Base-by-base conservation (phyloP, 2,888 invertebrate species). In the Ethmia dodecea region DNA sequence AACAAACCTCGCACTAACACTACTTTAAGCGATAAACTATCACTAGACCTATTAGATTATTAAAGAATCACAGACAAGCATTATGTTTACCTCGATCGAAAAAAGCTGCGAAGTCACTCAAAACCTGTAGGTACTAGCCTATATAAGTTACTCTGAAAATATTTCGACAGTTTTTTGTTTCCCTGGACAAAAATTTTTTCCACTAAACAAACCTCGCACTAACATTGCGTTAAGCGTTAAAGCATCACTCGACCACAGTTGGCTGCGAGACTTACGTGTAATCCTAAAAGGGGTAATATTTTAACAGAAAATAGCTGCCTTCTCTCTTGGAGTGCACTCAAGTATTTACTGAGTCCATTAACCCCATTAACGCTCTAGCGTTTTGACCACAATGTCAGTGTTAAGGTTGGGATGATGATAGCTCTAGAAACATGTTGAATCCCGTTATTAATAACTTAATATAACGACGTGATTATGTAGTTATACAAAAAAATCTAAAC, bases 281-380 rank as follows among this genome's bases (percentile, higher is more conserved):
- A 69, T 69, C 69, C 73, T 78, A 65, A 78, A 78, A 78, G 78
- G n/a, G 78, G 77, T 76, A 73, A 78, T 78, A 77, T 76, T 78
- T 78, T 76, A 74, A 71, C 60, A 62, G 68, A 54, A 70, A 75
- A 74, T 71, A 71, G 70, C 72, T 54, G 55, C 49, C 52, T 49
- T 53, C 50, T 51, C 46, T 41, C 42, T 53, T 45, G 53, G 55
- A 73, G 72, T 73, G 75, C 75, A 75, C 77, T 77, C 66, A 61
- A 72, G 66, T 70, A 65, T 75, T 75, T 71, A 70, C 71, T 61
- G 60, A 53, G 42, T 40, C 67, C 69, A 75, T 75, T 77, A 77
- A 67, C 64, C 59, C 71, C 74, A 72, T 73, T 75, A 74, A 58
- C 63, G 50, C 51, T 44, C 40, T 55, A 49, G 55, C 57, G 57